These are phyloP conservation scores for Parascotia fuliginaria DNA, from an alignment of 2,888 invertebrate genomes.

Conservation along the genomic window DNA sequence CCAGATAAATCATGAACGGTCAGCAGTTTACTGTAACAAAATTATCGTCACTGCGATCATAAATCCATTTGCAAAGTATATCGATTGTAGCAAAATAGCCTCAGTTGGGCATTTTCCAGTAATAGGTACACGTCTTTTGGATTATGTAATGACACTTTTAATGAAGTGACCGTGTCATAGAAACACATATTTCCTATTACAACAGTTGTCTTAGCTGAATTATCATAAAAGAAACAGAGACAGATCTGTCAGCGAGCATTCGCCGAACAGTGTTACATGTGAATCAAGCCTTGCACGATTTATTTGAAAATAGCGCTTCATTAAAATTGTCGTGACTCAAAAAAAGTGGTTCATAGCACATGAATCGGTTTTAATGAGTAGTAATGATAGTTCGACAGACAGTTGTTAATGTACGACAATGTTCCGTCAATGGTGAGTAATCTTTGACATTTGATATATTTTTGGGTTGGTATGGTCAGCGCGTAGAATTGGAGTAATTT, in stretches of 20 bases:
- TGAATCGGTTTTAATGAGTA: conserved; percentile 60
- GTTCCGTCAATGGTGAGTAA: conserved; percentile 23
- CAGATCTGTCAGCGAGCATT: background rate
- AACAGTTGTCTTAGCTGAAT: background rate
- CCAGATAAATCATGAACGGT: too few species aligned
- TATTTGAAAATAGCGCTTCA: conserved; percentile 69
- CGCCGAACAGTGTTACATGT: background rate
- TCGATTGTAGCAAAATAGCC: too few species aligned
- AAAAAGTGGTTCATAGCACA: conserved; percentile 39
- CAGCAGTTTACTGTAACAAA: too few species aligned
- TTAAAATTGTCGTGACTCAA: conserved; percentile 68
- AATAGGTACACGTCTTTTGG: too few species aligned
- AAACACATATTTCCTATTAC: too few species aligned
- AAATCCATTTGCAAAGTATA: too few species aligned
- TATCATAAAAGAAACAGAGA: background rate
- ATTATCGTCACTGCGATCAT: too few species aligned
- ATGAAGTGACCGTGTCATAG: too few species aligned
- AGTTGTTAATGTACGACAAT: conserved; percentile 36
- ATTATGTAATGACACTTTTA: too few species aligned
- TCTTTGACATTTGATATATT: conserved; percentile 36
- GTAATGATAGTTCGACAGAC: conserved; percentile 52
- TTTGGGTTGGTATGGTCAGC: conserved; percentile 16
- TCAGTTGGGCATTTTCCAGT: too few species aligned
- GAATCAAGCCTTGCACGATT: conserved; percentile 47
- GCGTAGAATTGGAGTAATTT: background rate